Conservation (phyloP, 2,797 vertebrate species). For the Calcarius lapponicus region DNA sequence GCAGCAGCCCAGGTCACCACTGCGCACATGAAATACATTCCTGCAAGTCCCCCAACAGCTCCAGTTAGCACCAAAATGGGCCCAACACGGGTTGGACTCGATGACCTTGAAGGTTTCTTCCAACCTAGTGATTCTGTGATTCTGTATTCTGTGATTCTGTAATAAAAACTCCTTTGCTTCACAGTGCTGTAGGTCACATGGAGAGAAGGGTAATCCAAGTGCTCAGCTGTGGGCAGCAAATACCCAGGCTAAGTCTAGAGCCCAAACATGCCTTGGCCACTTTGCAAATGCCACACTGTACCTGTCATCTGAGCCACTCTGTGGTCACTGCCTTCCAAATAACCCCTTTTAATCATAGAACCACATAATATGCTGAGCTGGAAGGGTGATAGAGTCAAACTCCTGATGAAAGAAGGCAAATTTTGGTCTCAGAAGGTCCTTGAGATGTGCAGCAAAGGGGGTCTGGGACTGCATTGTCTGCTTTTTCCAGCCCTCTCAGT, state of each 20-base stretch:
- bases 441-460: not conserved
- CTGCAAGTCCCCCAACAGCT: not conserved
- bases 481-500: not conserved
- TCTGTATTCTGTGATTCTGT: too few relatives aligned
- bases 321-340: not conserved
- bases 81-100: not conserved
- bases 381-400: not conserved
- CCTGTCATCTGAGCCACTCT: not conserved
- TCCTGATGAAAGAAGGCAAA: not conserved
- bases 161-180: not conserved
- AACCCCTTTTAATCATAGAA: not conserved
- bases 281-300: not conserved
- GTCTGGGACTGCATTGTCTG: not conserved
- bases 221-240: not conserved
- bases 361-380: not conserved
- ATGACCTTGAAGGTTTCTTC: too few relatives aligned
- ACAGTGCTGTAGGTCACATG: not conserved
- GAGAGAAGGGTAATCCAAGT: not conserved
- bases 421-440: not conserved
- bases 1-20: not conserved
- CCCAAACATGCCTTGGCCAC: not conserved
- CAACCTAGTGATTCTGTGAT: too few relatives aligned
- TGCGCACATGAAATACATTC: not conserved
- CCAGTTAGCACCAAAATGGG: not conserved
- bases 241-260: not conserved